Conservation (phyloP, 2,797 vertebrate species). For the Poecilia gillii region DNA sequence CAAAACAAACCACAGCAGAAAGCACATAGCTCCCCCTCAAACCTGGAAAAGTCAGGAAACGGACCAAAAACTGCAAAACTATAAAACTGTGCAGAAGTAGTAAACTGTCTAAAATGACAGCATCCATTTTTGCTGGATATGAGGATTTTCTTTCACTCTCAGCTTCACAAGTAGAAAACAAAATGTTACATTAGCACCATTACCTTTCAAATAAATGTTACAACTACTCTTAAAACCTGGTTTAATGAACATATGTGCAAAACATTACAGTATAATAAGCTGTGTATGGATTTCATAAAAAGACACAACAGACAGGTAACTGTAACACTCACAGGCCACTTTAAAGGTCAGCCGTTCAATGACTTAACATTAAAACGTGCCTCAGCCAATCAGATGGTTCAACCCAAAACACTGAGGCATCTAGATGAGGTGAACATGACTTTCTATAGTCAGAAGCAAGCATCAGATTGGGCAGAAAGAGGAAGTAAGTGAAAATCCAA, state of each 20-base stretch:
- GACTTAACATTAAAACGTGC: background rate
- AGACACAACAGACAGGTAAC: background rate
- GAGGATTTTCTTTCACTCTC: background rate
- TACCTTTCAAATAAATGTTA: background rate
- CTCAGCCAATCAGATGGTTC: background rate
- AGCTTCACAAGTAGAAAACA: background rate
- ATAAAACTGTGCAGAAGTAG: background rate
- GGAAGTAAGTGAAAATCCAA: background rate
- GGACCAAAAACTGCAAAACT: background rate
- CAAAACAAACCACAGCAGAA: background rate
- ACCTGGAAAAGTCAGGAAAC: background rate
- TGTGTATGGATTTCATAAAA: background rate
- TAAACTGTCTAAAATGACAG: no score
- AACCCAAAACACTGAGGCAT: background rate
- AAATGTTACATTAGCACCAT: background rate
- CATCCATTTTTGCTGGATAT: background rate
- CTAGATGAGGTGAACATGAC: background rate
- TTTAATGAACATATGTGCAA: background rate
- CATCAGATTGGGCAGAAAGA: background rate
- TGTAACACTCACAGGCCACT: background rate
- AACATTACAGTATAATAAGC: background rate
- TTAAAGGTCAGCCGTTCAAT: background rate
- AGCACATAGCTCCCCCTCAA: background rate
- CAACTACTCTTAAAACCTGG: background rate
- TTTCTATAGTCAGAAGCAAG: background rate